Evolutionary conservation across 2,113 vertebrate species (phyloP).

Genomic region (Oncorhynchus masou): DNA sequence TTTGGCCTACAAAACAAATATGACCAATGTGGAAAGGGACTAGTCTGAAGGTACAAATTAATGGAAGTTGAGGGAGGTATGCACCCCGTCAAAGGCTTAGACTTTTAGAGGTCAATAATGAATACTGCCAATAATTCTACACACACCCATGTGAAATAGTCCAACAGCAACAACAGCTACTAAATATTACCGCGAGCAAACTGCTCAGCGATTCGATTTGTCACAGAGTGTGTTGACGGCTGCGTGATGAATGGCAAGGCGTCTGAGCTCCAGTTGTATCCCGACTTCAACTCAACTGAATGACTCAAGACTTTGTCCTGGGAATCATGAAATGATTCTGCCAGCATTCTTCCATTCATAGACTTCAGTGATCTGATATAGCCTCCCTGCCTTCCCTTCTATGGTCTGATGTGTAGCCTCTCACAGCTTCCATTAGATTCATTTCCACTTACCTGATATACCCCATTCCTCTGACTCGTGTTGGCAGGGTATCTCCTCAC

Average conservation of each 20-base stretch:
- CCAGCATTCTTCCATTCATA: too few species aligned
- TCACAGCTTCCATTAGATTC: not conserved
- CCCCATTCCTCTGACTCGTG: not conserved
- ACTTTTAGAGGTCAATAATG: not conserved
- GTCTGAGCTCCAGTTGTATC: not conserved
- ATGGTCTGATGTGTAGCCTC: not conserved
- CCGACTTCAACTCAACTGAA: not conserved
- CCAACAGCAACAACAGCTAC: not conserved
- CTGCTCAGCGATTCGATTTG: not conserved
- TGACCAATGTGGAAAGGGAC: too few species aligned
- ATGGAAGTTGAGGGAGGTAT: too few species aligned
- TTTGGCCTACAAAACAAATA: too few species aligned
- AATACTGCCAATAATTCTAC: not conserved
- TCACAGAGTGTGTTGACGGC: not conserved
- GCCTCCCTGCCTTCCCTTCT: not conserved
- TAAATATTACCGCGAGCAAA: not conserved
- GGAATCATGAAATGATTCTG: not conserved
- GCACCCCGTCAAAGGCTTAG: too few species aligned
- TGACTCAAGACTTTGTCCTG: not conserved
- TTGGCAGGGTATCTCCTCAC: conserved; percentile 1
- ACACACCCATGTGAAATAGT: not conserved
- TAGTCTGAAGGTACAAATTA: too few species aligned
- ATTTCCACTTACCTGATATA: not conserved
- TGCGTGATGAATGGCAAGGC: not conserved
- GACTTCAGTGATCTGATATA: too few species aligned